Evolutionary conservation across 2,888 invertebrate genomes (phyloP), one percentile per base, ranked within the genome.

Genomic region (Metacarcinus magister): DNA sequence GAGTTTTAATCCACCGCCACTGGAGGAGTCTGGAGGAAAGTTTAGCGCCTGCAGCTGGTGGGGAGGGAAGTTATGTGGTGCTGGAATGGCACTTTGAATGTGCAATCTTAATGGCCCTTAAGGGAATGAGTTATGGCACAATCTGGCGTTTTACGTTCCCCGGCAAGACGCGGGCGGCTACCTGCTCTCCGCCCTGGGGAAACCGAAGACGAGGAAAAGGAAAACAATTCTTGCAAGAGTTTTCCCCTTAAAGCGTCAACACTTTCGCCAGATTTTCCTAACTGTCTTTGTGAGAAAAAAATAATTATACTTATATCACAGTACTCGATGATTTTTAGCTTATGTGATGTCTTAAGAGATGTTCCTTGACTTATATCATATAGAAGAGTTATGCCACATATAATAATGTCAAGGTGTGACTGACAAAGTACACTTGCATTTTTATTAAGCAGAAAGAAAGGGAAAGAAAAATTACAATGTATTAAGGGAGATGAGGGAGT

Each of bases 61-160:
- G 67, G 82, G 93, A 19, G 90, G 92, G 92, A 82, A 96, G 96
- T 96, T 96, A 94, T 94, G 94, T 92, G 94, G 94, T 94, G 96
- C 96, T 96, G 89, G 94, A 96, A 96, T 96, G 92, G 96, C 96
- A 96, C 96, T 96, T 92, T 96, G 96, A 96, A 96, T 96, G 96
- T 96, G 96, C 92, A 96, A 96, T 96, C 96, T 96, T 96, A 96
- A 96, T 96, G 96, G 96, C 96, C 96, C 96, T 96, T 96, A 94
- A 82, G 96, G 96, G 96, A 94, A 96, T 96, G 96, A 96, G 94
- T 96, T 96, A 96, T 96, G 96, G 96, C 96, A 96, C 96, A 96
- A 96, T 96, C 96, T 96, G 96, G 96, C 92, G 96, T 96, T 96
- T 96, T 96, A 96, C 94, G 96, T 96, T 93, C 95, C 43, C 39